These are phyloP conservation scores for Anolis carolinensis DNA, from an alignment of 2,113 vertebrate species.

Conservation along the genomic window DNA sequence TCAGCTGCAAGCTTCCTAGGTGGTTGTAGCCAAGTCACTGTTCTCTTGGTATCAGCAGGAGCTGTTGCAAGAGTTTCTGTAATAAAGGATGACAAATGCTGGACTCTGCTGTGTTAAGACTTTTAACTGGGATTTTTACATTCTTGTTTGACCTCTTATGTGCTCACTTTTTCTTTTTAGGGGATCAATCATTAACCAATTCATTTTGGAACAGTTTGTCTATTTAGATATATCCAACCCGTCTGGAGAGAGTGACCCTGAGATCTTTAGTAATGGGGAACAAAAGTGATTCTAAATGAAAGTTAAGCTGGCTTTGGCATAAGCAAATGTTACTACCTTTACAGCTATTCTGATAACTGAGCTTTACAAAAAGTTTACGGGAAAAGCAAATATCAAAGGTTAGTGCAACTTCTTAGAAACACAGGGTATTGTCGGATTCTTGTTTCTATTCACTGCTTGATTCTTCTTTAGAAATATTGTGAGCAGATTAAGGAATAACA, in stretches of 20 bases:
- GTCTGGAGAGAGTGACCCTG: neutral
- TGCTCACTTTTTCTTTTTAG: neutral
- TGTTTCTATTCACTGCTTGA: neutral
- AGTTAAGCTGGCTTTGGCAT: accelerated
- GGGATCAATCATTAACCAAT: accelerated
- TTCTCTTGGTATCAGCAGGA: neutral
- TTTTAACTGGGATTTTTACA: neutral
- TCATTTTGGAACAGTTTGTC: neutral
- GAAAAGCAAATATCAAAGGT: neutral
- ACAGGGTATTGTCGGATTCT: accelerated
- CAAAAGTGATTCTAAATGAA: neutral
- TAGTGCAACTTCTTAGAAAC: neutral
- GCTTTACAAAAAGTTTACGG: accelerated
- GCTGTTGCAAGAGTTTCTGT: neutral
- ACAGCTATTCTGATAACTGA: neutral
- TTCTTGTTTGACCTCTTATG: conserved; percentile 15
- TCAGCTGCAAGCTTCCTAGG: too few species aligned
- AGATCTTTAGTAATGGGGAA: accelerated
- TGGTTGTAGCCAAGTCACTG: neutral
- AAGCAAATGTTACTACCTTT: neutral
- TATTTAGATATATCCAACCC: neutral
- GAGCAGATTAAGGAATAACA: neutral
- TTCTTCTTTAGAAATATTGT: neutral
- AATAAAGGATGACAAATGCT: neutral
- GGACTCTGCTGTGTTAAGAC: neutral